Percentiles rank a stretch among this genome's conserved stretches.
These are phyloP conservation scores for Tenthredo mesomela DNA, from an alignment of 2,888 invertebrate species.

Conservation along the genomic window DNA sequence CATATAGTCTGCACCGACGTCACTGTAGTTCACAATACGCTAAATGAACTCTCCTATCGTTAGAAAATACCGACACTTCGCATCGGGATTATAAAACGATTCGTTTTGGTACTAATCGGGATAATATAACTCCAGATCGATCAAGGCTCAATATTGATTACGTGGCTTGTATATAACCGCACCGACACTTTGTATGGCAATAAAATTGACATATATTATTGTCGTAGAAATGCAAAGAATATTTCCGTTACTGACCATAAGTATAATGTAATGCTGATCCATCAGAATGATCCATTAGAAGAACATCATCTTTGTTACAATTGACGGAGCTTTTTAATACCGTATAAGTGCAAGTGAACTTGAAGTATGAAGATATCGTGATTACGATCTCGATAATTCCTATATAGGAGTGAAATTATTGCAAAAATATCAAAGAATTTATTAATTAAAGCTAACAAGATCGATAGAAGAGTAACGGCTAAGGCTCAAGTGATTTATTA, in stretches of 20 bases:
- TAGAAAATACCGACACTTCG: not conserved
- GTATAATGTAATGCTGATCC: not conserved
- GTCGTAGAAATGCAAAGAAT: not conserved
- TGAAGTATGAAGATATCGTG: not conserved
- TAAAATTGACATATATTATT: not conserved
- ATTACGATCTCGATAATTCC: not conserved
- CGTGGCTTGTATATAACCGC: not conserved
- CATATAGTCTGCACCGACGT: not conserved
- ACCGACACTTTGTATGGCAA: not conserved
- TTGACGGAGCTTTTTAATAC: not conserved
- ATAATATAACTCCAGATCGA: conserved; percentile 30
- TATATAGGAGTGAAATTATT: not conserved
- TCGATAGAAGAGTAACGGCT: conserved; percentile 29
- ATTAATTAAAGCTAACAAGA: conserved; percentile 38
- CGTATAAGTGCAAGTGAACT: conserved; percentile 7
- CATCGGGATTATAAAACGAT: conserved; percentile 45
- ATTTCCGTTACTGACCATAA: not conserved
- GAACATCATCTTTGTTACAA: not conserved
- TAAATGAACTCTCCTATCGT: conserved; percentile 23
- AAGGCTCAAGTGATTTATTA: conserved; percentile 28
- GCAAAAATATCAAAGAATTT: conserved; percentile 29
- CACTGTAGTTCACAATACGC: not conserved
- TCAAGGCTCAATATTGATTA: conserved; percentile 28
- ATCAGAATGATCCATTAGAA: not conserved
- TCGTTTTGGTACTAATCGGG: conserved; percentile 8